phyloP scores from a whole-genome alignment of 2,113 vertebrate species.

The Picathartes gymnocephalus region DNA sequence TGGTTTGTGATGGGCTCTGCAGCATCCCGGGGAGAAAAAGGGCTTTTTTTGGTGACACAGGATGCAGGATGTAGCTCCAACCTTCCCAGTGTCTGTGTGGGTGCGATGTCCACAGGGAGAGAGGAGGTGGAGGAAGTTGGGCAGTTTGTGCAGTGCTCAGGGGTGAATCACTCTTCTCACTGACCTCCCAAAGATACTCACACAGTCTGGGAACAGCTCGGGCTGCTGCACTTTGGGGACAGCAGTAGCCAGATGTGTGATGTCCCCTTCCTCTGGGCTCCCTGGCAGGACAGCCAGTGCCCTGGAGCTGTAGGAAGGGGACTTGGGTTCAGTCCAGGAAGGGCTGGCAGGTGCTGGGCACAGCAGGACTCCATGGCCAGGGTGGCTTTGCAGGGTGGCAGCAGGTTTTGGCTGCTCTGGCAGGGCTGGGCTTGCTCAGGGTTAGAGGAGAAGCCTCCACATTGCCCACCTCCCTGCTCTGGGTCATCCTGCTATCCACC shows the following conservation, averaged over 20 bases:
- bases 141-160: neutral
- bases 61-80: neutral
- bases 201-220: neutral
- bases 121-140: neutral
- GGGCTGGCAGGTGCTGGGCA: neutral
- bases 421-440: rapidly evolving
- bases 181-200: neutral
- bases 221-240: neutral
- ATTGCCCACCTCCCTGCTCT: neutral
- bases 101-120: neutral
- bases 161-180: neutral
- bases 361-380: neutral
- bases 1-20: neutral
- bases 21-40: neutral
- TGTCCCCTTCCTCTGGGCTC: neutral
- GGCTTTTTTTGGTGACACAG: neutral
- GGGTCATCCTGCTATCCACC: neutral
- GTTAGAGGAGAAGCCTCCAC: neutral
- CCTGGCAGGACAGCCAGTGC: neutral
- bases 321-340: neutral
- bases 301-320: neutral
- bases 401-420: neutral
- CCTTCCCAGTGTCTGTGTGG: neutral
- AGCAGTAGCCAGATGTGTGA: neutral
- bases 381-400: neutral